Evolutionary conservation across 1,140 invertebrate species (phyloP).

Genomic region (Meloidogyne chitwoodi): DNA sequence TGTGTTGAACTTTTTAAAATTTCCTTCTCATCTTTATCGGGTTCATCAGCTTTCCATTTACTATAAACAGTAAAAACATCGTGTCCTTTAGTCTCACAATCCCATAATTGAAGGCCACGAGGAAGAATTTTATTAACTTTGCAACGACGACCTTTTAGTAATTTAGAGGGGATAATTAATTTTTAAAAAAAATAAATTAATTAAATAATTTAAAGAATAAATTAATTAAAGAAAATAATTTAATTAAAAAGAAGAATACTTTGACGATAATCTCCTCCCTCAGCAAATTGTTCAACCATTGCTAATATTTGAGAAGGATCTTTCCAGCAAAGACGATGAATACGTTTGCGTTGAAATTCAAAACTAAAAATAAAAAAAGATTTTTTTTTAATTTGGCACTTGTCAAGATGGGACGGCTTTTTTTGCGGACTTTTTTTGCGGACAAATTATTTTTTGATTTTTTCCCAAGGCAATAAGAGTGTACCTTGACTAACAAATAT

Average conservation of each 20-base stretch:
- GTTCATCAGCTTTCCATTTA: conserved; percentile 54
- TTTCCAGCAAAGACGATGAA: conserved; percentile 44
- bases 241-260: conserved; percentile 1
- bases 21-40: not conserved
- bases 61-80: conserved; percentile 52
- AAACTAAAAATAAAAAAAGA: conserved; percentile 34
- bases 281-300: conserved; percentile 52
- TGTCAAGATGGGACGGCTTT: too few relatives aligned
- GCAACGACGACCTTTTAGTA: conserved; percentile 35
- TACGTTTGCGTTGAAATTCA: conserved; percentile 39
- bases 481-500: too few relatives aligned
- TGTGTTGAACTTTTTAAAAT: conserved; percentile 21
- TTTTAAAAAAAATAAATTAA: not conserved
- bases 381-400: not conserved
- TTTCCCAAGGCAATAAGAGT: too few relatives aligned
- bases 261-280: conserved; percentile 51
- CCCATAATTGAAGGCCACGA: conserved; percentile 50
- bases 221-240: not conserved
- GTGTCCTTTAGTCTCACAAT: conserved; percentile 55
- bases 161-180: not conserved
- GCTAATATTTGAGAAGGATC: conserved; percentile 45
- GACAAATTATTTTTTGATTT: too few relatives aligned
- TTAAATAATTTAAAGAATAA: not conserved
- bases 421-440: too few relatives aligned
- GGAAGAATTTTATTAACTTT: conserved; percentile 49